Evolutionary conservation across 2,797 vertebrate genomes (phyloP).

Genomic region (Siniperca obscura): DNA sequence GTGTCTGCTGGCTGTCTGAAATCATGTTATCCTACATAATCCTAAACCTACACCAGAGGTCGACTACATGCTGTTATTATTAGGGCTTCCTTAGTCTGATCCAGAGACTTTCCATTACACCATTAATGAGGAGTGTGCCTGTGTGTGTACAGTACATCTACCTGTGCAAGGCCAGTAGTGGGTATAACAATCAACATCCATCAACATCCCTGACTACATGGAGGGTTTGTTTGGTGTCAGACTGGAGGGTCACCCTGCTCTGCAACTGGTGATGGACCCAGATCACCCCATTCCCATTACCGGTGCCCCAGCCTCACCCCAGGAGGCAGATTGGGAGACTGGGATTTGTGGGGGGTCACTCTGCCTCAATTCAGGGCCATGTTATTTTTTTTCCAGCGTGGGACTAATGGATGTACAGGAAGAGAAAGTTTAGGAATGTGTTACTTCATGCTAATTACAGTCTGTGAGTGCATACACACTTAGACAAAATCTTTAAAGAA

Average conservation of each 20-base stretch:
- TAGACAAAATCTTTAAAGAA: not conserved
- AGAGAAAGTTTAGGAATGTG: slow-evolving; percentile 47
- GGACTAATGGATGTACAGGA: slow-evolving; percentile 51
- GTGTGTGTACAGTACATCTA: slow-evolving; percentile 43
- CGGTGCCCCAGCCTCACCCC: slow-evolving; percentile 42
- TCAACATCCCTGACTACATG: slow-evolving; percentile 60
- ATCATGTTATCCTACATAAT: slow-evolving; percentile 29
- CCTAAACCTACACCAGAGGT: slow-evolving; percentile 17
- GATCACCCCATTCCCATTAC: slow-evolving; percentile 36
- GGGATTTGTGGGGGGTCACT: slow-evolving; percentile 15
- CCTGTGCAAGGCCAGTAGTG: slow-evolving; percentile 63
- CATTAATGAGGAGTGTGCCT: slow-evolving; percentile 57
- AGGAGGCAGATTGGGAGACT: slow-evolving; percentile 29
- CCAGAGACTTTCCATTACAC: slow-evolving; percentile 69
- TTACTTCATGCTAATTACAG: not conserved
- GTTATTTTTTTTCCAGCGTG: slow-evolving; percentile 56
- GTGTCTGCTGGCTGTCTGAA: slow-evolving; percentile 29
- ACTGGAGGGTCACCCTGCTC: slow-evolving; percentile 49
- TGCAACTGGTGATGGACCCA: slow-evolving; percentile 67
- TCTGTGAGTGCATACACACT: not conserved
- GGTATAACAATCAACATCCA: slow-evolving; percentile 50
- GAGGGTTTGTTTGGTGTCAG: slow-evolving; percentile 52
- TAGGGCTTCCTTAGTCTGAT: slow-evolving; percentile 67
- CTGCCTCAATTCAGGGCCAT: slow-evolving; percentile 11
- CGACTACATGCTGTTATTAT: slow-evolving; percentile 67